Evolutionary conservation across 2,888 invertebrate species (phyloP).

Genomic region (Drosophila rellima): DNA sequence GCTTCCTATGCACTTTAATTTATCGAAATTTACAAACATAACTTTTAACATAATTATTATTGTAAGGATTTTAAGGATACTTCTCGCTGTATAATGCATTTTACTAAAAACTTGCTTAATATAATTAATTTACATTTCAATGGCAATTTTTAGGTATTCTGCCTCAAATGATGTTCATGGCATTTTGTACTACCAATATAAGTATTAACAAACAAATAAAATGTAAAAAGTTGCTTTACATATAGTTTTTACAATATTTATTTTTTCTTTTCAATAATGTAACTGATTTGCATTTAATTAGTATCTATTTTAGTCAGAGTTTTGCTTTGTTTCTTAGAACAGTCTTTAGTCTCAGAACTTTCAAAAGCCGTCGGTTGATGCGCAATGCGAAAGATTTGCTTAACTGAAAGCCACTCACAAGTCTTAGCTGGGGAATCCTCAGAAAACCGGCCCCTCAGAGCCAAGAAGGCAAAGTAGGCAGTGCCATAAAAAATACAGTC

Average conservation of each 20-base stretch:
- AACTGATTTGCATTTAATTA: no score
- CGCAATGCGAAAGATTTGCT: not conserved
- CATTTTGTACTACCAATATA: no score
- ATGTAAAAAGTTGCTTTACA: no score
- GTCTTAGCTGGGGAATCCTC: slow-evolving; percentile 13
- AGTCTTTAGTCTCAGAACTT: not conserved
- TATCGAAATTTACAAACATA: not conserved
- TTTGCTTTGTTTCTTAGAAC: no score
- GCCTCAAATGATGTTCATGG: no score
- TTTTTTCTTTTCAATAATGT: no score
- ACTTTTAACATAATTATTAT: not conserved
- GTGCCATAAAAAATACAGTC: slow-evolving; percentile 75
- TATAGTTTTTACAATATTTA: no score
- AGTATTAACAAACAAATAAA: no score
- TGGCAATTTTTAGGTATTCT: no score
- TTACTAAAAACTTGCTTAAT: no score
- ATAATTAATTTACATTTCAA: no score
- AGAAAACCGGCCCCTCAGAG: slow-evolving; percentile 21
- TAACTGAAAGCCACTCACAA: slow-evolving; percentile 10
- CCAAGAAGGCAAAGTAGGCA: slow-evolving; percentile 68
- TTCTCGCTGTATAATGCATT: not conserved
- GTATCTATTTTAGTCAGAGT: no score
- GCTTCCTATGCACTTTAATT: not conserved
- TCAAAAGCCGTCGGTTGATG: slow-evolving; percentile 58
- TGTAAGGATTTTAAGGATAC: not conserved